Conservation (phyloP, 2,113 vertebrate genomes). For the Acinonyx jubatus region DNA sequence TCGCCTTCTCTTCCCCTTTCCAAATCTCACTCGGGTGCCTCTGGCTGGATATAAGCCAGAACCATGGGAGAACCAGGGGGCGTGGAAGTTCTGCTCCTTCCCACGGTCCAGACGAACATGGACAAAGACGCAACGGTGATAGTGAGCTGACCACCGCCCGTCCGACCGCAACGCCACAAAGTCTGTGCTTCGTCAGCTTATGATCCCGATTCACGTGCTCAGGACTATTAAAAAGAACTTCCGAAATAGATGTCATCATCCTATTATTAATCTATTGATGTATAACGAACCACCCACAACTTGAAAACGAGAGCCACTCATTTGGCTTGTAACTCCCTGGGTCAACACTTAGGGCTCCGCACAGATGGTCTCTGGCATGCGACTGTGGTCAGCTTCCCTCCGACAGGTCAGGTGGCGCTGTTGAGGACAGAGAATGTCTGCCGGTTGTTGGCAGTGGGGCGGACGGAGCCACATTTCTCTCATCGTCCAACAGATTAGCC, state of each 20-base stretch:
- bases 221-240: not conserved
- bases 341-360: not conserved
- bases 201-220: not conserved
- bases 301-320: not conserved
- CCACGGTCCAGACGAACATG: not conserved
- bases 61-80: rapidly evolving
- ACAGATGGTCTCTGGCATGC: not conserved
- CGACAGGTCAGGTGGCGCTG: not conserved
- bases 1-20: not conserved
- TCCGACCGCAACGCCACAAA: not conserved
- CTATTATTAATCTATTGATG: not conserved
- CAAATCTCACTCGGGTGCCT: not conserved
- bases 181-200: not conserved
- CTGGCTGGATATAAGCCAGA: not conserved
- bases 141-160: not conserved
- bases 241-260: not conserved
- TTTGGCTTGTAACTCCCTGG: not conserved
- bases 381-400: not conserved
- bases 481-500: not conserved
- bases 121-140: not conserved
- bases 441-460: too few species aligned
- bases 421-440: rapidly evolving
- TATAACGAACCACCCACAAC: not conserved
- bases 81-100: too few species aligned
- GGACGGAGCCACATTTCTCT: not conserved